Evolutionary conservation across 2,797 vertebrate genomes (phyloP).

Genomic region (Cetoscarus ocellatus): DNA sequence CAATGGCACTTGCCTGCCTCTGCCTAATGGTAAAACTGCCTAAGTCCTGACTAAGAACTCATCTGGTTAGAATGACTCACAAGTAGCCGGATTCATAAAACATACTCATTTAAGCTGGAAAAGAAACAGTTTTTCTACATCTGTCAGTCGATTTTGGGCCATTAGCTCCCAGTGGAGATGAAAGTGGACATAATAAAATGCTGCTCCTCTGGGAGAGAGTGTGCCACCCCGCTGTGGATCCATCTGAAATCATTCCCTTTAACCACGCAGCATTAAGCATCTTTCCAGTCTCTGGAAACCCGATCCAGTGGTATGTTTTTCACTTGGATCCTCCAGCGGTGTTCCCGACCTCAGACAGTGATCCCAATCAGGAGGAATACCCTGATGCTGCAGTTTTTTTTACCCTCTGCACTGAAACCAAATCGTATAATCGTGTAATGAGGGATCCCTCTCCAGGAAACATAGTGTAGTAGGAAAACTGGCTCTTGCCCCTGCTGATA

Average conservation of each 20-base stretch:
- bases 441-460: slow-evolving; percentile 80
- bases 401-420: slow-evolving; percentile 72
- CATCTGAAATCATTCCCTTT: slow-evolving; percentile 63
- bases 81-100: slow-evolving; percentile 46
- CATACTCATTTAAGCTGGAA: slow-evolving; percentile 30
- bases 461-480: slow-evolving; percentile 74
- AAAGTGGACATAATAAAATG: slow-evolving; percentile 74
- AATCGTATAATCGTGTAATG: slow-evolving; percentile 81
- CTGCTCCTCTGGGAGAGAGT: slow-evolving; percentile 54
- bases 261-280: slow-evolving; percentile 57
- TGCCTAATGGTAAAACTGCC: no score
- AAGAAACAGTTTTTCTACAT: slow-evolving; percentile 37
- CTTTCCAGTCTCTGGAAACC: slow-evolving; percentile 70
- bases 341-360: slow-evolving; percentile 79
- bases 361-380: slow-evolving; percentile 80
- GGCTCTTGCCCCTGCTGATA: slow-evolving; percentile 67
- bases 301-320: slow-evolving; percentile 69
- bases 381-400: slow-evolving; percentile 81
- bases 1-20: no score
- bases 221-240: slow-evolving; percentile 50
- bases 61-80: slow-evolving; percentile 66
- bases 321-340: slow-evolving; percentile 70
- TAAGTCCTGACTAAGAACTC: slow-evolving; percentile 48
- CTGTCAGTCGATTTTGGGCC: slow-evolving; percentile 49
- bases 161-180: slow-evolving; percentile 53